Conservation (phyloP, 2,797 vertebrate genomes). For the Anabas testudineus region DNA sequence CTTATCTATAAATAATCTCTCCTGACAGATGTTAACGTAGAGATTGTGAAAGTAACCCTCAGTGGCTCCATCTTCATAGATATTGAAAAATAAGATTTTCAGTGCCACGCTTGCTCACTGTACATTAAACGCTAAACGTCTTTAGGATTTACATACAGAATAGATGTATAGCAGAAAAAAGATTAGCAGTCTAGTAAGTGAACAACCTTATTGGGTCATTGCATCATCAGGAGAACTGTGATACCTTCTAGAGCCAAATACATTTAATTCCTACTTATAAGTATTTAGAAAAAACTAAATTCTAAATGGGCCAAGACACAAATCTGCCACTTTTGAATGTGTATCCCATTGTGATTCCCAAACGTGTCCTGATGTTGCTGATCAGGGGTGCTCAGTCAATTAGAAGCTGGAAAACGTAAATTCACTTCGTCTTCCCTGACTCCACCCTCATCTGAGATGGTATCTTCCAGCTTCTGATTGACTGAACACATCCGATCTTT, state of each 20-base stretch:
- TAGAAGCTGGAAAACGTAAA: no score
- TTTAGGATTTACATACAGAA: background rate
- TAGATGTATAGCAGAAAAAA: background rate
- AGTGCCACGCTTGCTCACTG: slow-evolving; percentile 10
- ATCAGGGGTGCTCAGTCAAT: no score
- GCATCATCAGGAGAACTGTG: background rate
- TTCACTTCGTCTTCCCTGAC: no score
- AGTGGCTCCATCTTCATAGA: slow-evolving; percentile 20
- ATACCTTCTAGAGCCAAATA: background rate
- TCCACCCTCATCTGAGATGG: no score
- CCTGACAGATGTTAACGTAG: slow-evolving; percentile 50
- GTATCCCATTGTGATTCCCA: no score
- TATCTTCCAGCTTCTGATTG: no score
- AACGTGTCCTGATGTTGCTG: no score
- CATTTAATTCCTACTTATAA: background rate
- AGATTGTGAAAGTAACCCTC: slow-evolving; percentile 37
- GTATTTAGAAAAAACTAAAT: background rate
- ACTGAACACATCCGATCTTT: no score
- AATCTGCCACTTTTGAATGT: background rate
- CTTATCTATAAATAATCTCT: slow-evolving; percentile 64
- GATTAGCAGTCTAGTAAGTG: background rate
- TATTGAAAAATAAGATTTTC: slow-evolving; percentile 30
- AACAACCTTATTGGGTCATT: background rate
- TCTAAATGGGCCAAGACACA: background rate
- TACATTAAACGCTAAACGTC: background rate